Percentiles rank a stretch among this genome's conserved stretches.
These are phyloP conservation scores for Psix sp. DNA, from an alignment of 1,140 invertebrate species.

Conservation along the genomic window DNA sequence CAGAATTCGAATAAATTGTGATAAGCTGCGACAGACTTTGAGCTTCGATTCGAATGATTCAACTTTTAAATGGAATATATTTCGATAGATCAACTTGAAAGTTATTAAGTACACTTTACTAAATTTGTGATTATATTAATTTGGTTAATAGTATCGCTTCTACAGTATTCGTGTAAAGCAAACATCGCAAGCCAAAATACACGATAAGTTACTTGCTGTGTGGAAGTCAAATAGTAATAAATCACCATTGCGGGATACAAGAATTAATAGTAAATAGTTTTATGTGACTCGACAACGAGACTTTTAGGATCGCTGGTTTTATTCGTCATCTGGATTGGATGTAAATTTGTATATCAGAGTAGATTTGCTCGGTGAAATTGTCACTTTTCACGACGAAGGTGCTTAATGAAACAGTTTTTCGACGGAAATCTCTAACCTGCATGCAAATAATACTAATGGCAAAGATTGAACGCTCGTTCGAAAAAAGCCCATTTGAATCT, in stretches of 20 bases:
- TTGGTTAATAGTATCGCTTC: too few species aligned
- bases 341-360: constrained; percentile 20
- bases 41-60: constrained; percentile 4
- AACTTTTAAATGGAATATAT: neutral
- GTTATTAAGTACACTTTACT: neutral
- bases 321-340: constrained; percentile 18
- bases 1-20: constrained; percentile 27
- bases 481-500: constrained; percentile 66
- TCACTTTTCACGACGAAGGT: constrained; percentile 27
- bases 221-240: too few species aligned
- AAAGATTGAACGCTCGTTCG: constrained; percentile 59
- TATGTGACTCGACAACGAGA: too few species aligned
- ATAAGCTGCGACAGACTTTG: constrained; percentile 12
- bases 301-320: neutral
- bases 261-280: too few species aligned
- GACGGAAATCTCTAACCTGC: constrained; percentile 36
- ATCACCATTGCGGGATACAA: too few species aligned
- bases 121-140: too few species aligned
- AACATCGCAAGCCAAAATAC: too few species aligned
- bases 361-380: constrained; percentile 34
- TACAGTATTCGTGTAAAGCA: too few species aligned
- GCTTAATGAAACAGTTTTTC: constrained; percentile 41
- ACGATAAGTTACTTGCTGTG: too few species aligned
- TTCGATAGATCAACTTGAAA: neutral
- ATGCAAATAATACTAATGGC: constrained; percentile 61